Evolutionary conservation across 2,888 invertebrate genomes (phyloP).

Genomic region (Apomyelois bistriatella): DNA sequence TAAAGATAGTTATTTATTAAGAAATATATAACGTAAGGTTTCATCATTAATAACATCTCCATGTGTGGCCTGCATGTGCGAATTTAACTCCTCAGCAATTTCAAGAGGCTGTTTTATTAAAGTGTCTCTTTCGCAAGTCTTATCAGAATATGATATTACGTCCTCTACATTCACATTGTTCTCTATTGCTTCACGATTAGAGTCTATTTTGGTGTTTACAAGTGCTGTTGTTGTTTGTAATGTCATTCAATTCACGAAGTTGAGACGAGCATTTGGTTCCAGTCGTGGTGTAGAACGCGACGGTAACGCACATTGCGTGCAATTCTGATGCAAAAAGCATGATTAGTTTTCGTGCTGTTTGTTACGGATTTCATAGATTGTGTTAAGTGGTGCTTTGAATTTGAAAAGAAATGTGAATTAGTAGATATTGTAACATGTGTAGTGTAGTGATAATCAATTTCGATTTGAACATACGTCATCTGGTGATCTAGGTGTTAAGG

Average conservation of each 20-base stretch:
- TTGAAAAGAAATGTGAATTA: neutral
- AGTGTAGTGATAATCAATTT: too few species aligned
- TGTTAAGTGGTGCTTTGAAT: neutral
- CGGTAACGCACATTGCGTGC: slow-evolving; percentile 23
- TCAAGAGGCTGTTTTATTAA: neutral
- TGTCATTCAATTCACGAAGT: slow-evolving; percentile 23
- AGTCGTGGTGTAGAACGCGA: slow-evolving; percentile 19
- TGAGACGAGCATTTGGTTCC: slow-evolving; percentile 15
- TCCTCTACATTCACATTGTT: neutral
- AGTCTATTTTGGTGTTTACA: slow-evolving; percentile 11
- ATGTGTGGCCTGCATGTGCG: slow-evolving; percentile 3
- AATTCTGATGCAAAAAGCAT: neutral
- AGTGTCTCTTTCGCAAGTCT: slow-evolving; percentile 2
- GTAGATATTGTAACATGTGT: too few species aligned
- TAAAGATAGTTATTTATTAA: neutral
- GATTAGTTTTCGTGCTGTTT: too few species aligned
- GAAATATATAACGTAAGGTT: too few species aligned
- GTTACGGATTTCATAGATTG: neutral
- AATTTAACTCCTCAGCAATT: neutral
- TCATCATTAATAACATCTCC: neutral
- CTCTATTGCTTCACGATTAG: slow-evolving; percentile 11
- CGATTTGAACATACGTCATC: too few species aligned
- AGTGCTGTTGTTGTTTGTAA: slow-evolving; percentile 12
- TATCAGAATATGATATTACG: slow-evolving; percentile 8
- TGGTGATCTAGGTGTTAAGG: too few species aligned